Percentiles rank a stretch among this genome's conserved stretches.
These are phyloP conservation scores for Hylaeus volcanicus DNA, from an alignment of 1,140 invertebrate species.

Conservation along the genomic window DNA sequence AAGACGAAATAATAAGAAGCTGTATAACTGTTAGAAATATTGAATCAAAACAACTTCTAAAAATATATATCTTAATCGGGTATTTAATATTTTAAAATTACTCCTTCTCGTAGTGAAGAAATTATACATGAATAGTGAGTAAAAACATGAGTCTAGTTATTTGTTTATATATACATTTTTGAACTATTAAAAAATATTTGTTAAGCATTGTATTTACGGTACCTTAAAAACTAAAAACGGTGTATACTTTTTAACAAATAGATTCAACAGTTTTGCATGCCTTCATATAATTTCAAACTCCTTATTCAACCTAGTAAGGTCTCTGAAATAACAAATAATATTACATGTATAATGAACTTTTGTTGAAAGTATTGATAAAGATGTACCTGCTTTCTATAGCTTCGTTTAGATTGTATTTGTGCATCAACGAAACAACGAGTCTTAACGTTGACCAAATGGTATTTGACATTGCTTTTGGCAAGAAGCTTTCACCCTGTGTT, in stretches of 20 bases:
- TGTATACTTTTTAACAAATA: constrained; percentile 63
- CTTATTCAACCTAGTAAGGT: constrained; percentile 84
- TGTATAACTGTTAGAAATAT: constrained; percentile 15
- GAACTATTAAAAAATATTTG: constrained; percentile 40
- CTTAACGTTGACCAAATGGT: constrained; percentile 97
- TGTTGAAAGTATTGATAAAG: constrained; percentile 18
- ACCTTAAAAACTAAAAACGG: constrained; percentile 27
- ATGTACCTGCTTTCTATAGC: constrained; percentile 86
- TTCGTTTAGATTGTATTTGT: constrained; percentile 89
- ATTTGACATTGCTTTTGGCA: constrained; percentile 90
- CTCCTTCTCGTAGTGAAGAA: constrained; percentile 13
- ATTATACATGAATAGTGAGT: constrained; percentile 1
- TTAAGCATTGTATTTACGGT: constrained; percentile 35
- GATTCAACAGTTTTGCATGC: constrained; percentile 34
- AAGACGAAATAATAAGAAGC: constrained; percentile 28
- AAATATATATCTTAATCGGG: constrained; percentile 26
- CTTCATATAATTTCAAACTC: constrained; percentile 81
- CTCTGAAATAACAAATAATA: constrained; percentile 76
- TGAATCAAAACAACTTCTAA: constrained; percentile 24
- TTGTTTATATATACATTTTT: constrained; percentile 39
- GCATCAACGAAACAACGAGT: constrained; percentile 93
- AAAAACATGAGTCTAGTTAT: constrained; percentile 13
- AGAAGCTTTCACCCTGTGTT: constrained; percentile 77
- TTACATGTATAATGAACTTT: constrained; percentile 1
- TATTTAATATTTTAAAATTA: constrained; percentile 22